Conservation (phyloP, 2,797 vertebrate genomes). For the Ceryle rudis region DNA sequence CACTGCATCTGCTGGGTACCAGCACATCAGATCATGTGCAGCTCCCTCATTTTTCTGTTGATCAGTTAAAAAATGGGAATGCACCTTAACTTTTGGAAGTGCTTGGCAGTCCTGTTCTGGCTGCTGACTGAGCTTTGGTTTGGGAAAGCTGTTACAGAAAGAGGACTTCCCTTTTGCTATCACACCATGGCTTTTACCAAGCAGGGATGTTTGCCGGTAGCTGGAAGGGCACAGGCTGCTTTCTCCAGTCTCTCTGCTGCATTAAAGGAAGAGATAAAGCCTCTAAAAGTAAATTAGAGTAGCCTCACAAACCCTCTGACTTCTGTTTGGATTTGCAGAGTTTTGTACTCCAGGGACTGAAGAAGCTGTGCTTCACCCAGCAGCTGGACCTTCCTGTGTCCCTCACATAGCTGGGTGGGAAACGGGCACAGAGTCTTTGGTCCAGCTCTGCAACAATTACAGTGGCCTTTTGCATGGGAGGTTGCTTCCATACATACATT, state of each 20-base stretch:
- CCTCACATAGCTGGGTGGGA: not conserved
- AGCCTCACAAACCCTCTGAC: not conserved
- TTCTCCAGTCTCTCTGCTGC: not conserved
- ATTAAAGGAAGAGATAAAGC: not conserved
- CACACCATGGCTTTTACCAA: not conserved
- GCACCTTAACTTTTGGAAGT: not conserved
- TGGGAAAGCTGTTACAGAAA: not conserved
- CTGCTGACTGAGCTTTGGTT: not conserved
- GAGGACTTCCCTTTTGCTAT: not conserved
- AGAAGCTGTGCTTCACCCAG: not conserved
- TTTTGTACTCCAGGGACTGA: not conserved
- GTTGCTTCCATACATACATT: fast-evolving
- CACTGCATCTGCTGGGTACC: not conserved
- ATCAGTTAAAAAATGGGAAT: not conserved
- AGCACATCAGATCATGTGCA: not conserved
- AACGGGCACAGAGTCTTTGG: not conserved
- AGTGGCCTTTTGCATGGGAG: not conserved
- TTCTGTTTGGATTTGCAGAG: not conserved
- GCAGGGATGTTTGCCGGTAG: not conserved
- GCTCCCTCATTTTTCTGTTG: not conserved
- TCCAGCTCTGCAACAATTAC: not conserved
- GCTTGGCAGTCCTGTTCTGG: not conserved
- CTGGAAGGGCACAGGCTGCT: not conserved
- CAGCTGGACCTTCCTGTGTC: not conserved
- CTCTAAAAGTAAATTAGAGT: not conserved